These are phyloP conservation scores for Cyclopterus lumpus DNA, from an alignment of 2,797 vertebrate species.

Conservation along the genomic window DNA sequence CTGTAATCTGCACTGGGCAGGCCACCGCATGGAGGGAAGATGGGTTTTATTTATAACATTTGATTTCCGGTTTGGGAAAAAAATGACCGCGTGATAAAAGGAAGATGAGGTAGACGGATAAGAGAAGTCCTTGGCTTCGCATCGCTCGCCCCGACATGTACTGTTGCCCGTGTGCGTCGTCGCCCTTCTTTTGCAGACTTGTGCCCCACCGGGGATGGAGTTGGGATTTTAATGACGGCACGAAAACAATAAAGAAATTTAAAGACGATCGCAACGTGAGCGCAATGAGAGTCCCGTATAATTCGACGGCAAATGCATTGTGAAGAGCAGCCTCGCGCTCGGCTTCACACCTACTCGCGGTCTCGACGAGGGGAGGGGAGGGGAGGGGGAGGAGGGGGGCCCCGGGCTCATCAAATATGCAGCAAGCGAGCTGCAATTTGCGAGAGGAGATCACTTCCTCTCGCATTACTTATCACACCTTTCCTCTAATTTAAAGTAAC, in stretches of 20 bases:
- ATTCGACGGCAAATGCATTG: neutral
- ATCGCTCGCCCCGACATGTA: no score
- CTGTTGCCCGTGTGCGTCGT: no score
- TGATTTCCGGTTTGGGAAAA: neutral
- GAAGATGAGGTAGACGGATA: neutral
- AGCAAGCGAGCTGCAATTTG: neutral
- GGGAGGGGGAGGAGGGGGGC: no score
- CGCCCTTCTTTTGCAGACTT: no score
- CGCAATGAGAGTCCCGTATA: no score
- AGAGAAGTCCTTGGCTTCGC: neutral
- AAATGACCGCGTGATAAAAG: neutral
- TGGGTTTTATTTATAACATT: no score
- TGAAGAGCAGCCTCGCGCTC: neutral
- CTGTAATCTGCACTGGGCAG: conserved; percentile 5
- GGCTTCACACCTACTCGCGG: conserved; percentile 1
- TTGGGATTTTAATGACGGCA: neutral
- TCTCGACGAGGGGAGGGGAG: neutral
- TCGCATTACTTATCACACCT: neutral
- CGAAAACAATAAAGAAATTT: neutral
- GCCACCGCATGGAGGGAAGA: neutral
- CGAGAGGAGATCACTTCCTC: conserved; percentile 1
- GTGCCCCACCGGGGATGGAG: no score
- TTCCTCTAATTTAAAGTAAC: no score
- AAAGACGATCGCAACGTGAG: neutral
- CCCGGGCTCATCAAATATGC: conserved; percentile 3